phyloP scores from a whole-genome alignment of 1,140 invertebrate genomes.

The Sycobia sp. region DNA sequence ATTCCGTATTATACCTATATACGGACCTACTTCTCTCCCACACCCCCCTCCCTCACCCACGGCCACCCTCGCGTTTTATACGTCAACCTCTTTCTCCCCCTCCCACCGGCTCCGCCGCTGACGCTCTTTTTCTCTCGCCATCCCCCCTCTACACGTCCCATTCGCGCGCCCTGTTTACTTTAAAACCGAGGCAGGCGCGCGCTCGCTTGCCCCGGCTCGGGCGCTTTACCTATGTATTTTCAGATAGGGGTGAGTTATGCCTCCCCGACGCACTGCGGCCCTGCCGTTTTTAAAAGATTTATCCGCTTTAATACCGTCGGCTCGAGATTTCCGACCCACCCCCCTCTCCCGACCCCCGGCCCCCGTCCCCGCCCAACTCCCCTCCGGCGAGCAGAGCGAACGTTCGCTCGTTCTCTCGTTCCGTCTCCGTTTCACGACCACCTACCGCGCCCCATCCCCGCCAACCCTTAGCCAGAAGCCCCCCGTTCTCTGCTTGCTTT shows the following conservation, averaged over 20 bases:
- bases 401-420: no score
- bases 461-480: no score
- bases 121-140: not conserved
- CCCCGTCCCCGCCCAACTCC: conserved; percentile 6
- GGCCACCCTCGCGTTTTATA: conserved; percentile 19
- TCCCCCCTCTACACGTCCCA: not conserved
- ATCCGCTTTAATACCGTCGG: conserved; percentile 48
- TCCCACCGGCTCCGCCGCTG: no score
- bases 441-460: no score
- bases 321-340: conserved; percentile 30
- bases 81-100: not conserved
- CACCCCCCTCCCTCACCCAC: not conserved
- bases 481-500: no score
- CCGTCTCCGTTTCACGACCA: no score
- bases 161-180: conserved; percentile 49
- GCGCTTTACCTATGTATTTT: conserved; percentile 53
- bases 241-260: conserved; percentile 58
- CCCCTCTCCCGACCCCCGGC: not conserved
- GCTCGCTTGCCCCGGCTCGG: no score
- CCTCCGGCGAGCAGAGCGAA: not conserved
- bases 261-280: conserved; percentile 39
- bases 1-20: no score
- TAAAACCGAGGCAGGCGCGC: conserved; percentile 42
- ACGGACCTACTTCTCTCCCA: no score
- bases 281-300: conserved; percentile 57